Evolutionary conservation across 2,797 vertebrate species (phyloP), one percentile per base, ranked within the genome.

Genomic region (Microchirus variegatus): DNA sequence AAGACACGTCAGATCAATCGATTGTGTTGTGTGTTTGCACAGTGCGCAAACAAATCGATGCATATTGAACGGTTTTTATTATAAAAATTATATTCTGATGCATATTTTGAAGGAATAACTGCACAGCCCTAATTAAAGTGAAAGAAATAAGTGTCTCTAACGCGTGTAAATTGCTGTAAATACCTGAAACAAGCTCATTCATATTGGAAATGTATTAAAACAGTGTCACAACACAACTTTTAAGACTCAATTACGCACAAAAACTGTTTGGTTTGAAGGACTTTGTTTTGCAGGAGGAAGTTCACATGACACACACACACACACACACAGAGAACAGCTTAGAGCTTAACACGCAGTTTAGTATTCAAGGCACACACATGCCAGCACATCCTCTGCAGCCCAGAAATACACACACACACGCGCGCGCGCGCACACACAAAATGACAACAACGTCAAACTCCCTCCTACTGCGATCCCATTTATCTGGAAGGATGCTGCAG

Each of bases 301-400:
- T 26, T 41, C 47, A 72, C 58, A 41, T 49, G 50, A 53, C 58
- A 71, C 42, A 50, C 47, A 73, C 35, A 67, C n/a, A n/a, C n/a
- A n/a, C n/a, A n/a, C n/a, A n/a, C 42, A 26, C 26, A 26, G 26
- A 26, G 31, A 62, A 55, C n/a, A 14, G 64, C 78, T 65, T 18
- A 48, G 57, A 74, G 67, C 70, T 62, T 65, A 52, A 70, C 57
- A 22, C 60, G 2, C 45, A 47, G 57, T 74, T 81, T 81, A 73
- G 66, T 70, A 81, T 84, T 84, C 78, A 61, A 48, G 38, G 35
- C 82, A 71, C 80, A 59, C 54, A 71, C 74, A 74, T 62, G 26
- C 60, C 31, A 62, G 61, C 75, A 58, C 79, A 53, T 69, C 54
- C 53, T 73, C 70, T 49, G 57, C 40, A 70, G 31, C 61, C 73